A percentile compares a stretch with the other conserved stretches of the same genome.
Conservation (phyloP, 2,113 vertebrate species). For the Plecotus auritus region DNA sequence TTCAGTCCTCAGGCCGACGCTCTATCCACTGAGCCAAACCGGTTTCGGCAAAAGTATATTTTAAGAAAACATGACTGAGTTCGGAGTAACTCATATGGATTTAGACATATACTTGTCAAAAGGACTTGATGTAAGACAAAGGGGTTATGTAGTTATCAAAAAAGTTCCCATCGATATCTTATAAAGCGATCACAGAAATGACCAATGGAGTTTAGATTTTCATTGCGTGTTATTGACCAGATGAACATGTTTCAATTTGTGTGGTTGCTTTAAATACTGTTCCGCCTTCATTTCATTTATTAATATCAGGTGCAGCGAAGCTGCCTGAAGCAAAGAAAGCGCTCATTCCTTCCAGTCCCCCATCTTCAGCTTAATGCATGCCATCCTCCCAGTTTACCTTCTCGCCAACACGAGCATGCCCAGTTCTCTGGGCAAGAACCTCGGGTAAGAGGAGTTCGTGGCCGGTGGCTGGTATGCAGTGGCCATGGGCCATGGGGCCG, state of each 20-base stretch:
- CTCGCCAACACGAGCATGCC: accelerated
- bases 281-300: conserved; percentile 20
- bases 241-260: conserved; percentile 24
- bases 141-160: not conserved
- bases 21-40: too few species aligned
- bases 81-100: not conserved
- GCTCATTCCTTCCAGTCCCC: not conserved
- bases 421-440: not conserved
- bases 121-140: not conserved
- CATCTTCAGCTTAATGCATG: not conserved
- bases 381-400: not conserved
- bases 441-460: not conserved
- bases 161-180: not conserved
- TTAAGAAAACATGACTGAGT: too few species aligned
- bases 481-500: accelerated
- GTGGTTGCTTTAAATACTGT: not conserved
- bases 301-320: conserved; percentile 41
- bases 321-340: not conserved
- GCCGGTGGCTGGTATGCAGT: accelerated
- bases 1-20: too few species aligned
- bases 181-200: not conserved
- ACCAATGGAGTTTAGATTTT: not conserved
- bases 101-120: not conserved
- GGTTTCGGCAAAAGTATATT: too few species aligned
- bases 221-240: not conserved